Base-by-base conservation (phyloP, 1,140 invertebrate genomes). In the Ceratitis capitata region DNA sequence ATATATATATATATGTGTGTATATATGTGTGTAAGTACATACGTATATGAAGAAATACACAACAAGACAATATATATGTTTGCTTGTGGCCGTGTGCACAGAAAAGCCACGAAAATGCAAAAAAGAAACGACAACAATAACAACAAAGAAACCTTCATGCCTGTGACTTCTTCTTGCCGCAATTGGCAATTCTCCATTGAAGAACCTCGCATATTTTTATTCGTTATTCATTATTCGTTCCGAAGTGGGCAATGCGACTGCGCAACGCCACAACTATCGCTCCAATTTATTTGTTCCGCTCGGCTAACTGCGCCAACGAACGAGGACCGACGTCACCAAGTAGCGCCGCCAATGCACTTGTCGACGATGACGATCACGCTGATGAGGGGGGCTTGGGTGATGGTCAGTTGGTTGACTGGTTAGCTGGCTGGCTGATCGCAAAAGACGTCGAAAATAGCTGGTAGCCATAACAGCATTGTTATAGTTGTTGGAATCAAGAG, bases 201-300 rank as follows among this genome's bases (percentile, higher is more conserved):
- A 78, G 69, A 78, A 45, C 69, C 39, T 78, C 69, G 69, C 69
- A 78, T 78, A 78, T 78, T 78, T 78, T 32, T 32, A 78, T 45
- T 78, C n/a, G 39, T 78, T 78, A 78, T 78, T 78, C 69, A 78
- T 78, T 78, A 47, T 78, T 23, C 69, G 42, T 39, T 83, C n/a
- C 47, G 42, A 42, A 83, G 47, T 51, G 47, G 82, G 26, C 82
- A 58, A 35, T 51, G 82, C 47, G 82, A 53, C 82, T 58, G 82
- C 82, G 82, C 47, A 83, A 58, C 82, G 82, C 47, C 47, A n/a
- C n/a, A 78, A 26, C 69, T 83, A 85, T 82, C 85, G 85, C 85
- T 85, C 85, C 82, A 85, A 85, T 85, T 85, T 85, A 85, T 85
- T 85, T 85, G 85, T 85, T 85, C 56, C 78, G 85, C 85, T 85